A percentile compares a stretch with the other conserved stretches of the same genome.
Evolutionary conservation across 2,113 vertebrate species (phyloP).

Genomic region (Spea bombifrons): DNA sequence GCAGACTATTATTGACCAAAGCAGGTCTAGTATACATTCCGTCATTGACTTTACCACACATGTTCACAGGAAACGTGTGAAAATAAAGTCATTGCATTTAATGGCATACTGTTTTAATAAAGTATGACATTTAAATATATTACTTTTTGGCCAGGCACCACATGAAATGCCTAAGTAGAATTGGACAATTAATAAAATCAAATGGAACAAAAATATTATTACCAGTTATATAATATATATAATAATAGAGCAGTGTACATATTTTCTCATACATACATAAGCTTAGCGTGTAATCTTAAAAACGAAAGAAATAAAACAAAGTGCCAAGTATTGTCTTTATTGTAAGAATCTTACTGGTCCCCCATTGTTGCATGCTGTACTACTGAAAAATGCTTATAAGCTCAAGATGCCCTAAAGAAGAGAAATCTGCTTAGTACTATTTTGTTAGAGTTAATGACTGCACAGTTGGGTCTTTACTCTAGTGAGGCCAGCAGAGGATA

Average conservation of each 20-base stretch:
- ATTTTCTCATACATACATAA: neutral
- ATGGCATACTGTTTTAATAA: no score
- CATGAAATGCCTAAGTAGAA: no score
- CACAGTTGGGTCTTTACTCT: constrained; percentile 45
- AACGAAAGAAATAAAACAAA: constrained; percentile 9
- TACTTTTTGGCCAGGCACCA: no score
- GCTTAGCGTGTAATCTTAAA: neutral
- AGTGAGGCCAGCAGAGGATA: constrained; percentile 38
- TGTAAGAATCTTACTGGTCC: neutral
- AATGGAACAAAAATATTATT: no score
- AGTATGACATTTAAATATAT: no score
- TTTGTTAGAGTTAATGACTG: constrained; percentile 45
- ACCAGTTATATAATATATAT: neutral
- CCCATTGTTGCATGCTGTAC: constrained; percentile 23
- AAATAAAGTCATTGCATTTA: no score
- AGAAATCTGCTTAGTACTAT: constrained; percentile 43
- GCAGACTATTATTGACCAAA: no score
- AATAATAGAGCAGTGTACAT: neutral
- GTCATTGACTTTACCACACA: no score
- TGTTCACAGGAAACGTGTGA: no score
- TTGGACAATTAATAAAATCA: no score
- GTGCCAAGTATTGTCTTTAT: constrained; percentile 13
- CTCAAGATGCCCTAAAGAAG: constrained; percentile 40
- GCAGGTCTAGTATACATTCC: no score
- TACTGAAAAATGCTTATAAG: constrained; percentile 42